Evolutionary conservation across 2,113 vertebrate genomes (phyloP).

Genomic region (Hyperopisus bebe): DNA sequence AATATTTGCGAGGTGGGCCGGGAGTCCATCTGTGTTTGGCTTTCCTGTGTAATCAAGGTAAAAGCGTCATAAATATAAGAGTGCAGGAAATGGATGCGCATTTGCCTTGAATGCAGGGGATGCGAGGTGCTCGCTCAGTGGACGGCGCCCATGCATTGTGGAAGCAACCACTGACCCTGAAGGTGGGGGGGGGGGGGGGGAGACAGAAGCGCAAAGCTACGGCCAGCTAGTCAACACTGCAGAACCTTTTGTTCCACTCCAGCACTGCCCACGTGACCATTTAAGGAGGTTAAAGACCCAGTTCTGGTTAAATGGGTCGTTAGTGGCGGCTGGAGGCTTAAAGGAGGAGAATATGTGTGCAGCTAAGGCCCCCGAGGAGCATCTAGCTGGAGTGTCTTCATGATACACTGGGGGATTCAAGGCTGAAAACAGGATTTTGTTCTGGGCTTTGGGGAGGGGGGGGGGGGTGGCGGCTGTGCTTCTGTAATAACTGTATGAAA

Average conservation of each 20-base stretch:
- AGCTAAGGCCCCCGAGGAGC: neutral
- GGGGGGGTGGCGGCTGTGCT: neutral
- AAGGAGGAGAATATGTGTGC: slow-evolving; percentile 40
- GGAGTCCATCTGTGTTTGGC: slow-evolving; percentile 42
- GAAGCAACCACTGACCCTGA: slow-evolving; percentile 30
- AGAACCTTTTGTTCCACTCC: neutral
- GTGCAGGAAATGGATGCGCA: slow-evolving; percentile 25
- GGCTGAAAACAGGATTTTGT: neutral
- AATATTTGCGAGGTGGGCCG: slow-evolving; percentile 45
- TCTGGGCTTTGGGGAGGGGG: neutral
- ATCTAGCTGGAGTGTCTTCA: neutral
- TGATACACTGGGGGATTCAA: neutral
- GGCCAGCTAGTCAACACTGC: neutral
- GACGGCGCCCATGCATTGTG: neutral
- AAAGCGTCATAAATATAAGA: slow-evolving; percentile 13
- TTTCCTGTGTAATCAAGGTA: slow-evolving; percentile 35
- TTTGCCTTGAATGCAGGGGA: slow-evolving; percentile 23
- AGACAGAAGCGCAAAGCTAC: neutral
- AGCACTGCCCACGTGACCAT: neutral
- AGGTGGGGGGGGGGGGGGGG: neutral
- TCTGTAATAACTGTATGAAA: neutral
- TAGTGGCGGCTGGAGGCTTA: slow-evolving; percentile 30
- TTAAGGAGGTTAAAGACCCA: neutral
- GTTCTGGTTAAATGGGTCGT: slow-evolving; percentile 23
- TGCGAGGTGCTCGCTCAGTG: slow-evolving; percentile 10